A percentile compares a stretch with the other conserved stretches of the same genome.
phyloP scores from a whole-genome alignment of 2,888 invertebrate species.

The Plemyria rubiginata region DNA sequence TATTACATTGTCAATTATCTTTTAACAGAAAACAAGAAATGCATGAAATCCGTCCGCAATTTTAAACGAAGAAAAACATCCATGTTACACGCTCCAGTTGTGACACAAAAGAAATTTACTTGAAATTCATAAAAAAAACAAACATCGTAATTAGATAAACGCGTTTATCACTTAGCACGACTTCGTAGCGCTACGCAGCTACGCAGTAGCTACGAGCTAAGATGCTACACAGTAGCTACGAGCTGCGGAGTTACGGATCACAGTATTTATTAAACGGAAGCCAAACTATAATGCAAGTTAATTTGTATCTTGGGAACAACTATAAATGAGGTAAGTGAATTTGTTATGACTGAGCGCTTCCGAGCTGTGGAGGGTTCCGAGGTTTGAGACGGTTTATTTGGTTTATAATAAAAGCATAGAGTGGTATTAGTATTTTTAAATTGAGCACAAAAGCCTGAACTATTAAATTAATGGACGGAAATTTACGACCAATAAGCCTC shows the following conservation, averaged over 20 bases:
- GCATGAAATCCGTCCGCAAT: not conserved
- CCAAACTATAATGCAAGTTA: not conserved
- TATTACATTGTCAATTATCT: not conserved
- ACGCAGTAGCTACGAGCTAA: slow-evolving; percentile 51
- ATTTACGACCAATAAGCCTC: too few species aligned
- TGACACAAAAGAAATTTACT: slow-evolving; percentile 14
- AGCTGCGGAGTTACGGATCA: slow-evolving; percentile 39
- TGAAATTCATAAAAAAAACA: slow-evolving; percentile 28
- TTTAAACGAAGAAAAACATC: not conserved
- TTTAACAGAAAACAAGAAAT: not conserved
- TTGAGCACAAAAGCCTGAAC: too few species aligned
- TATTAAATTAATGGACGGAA: too few species aligned
- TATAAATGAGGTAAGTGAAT: too few species aligned
- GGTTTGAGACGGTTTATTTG: too few species aligned
- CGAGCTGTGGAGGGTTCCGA: too few species aligned
- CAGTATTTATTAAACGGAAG: slow-evolving; percentile 14
- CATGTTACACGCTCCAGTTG: slow-evolving; percentile 8
- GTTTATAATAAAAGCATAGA: too few species aligned
- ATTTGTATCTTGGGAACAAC: too few species aligned
- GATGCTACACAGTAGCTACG: slow-evolving; percentile 53
- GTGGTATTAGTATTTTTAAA: too few species aligned
- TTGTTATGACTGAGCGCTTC: too few species aligned
- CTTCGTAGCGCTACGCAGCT: slow-evolving; percentile 51
- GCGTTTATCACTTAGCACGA: slow-evolving; percentile 60
- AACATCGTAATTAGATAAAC: slow-evolving; percentile 59